Evolutionary conservation across 1,140 invertebrate species (phyloP), one percentile per base, ranked within the genome.

Genomic region (Philopotamus ludificatus): DNA sequence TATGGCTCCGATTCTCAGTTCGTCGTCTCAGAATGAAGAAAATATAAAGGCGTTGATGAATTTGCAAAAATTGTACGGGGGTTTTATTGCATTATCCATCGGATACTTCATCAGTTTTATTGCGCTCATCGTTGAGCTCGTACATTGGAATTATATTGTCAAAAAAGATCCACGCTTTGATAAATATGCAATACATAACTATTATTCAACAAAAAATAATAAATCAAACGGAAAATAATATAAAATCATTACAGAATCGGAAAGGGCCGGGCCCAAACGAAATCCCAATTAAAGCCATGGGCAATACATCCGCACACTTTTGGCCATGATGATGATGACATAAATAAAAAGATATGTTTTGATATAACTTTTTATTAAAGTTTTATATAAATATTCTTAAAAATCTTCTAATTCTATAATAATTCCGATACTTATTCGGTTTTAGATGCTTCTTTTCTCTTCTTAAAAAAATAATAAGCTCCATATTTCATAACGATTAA

Each of bases 21-120:
- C 76, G 7, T 77, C 79, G 20, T 73, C 63, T 10, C 71, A 71
- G 28, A 79, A 85, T 44, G 70, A 73, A 44, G 75, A 81, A 23
- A 78, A 82, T 60, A 73, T 82, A 9, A 89, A 90, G 76, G 89
- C 89, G 25, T 71, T 91, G 1, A 87, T 92, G 78, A 86, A 89
- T 75, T 79, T 92, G 65, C 80, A 83, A 45, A 93, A 93, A 72
- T 81, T 93, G 25, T 88, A 89, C 74, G 89, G 88, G 21, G 89
- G 87, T 9, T 81, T 92, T 62, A 83, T 90, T 44, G 86, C 86
- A 8, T 72, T 92, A 22, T 79, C 69, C 2, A 81, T 87, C 34
- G 90, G 90, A 9, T 91, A 89, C 74, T 74, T 83, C 51, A 58
- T 89, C 2, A 82, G 87, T 65, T 71, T 84, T 2, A 10, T 85